Conservation (phyloP, 2,888 invertebrate species). For the Eilema sororculum region DNA sequence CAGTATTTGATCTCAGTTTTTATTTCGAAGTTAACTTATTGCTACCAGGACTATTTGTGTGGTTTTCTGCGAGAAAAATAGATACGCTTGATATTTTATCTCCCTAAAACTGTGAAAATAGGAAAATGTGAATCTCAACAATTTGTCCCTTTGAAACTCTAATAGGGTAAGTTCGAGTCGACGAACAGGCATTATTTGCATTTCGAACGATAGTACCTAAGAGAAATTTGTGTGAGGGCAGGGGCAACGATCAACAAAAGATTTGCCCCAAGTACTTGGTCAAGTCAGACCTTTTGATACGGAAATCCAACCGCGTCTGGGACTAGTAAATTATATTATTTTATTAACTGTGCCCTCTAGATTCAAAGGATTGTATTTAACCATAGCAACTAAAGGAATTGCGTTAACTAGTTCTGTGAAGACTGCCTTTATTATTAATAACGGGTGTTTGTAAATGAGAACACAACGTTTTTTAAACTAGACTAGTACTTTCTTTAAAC, state of each 20-base stretch:
- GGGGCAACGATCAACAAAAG: not conserved
- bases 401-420: not conserved
- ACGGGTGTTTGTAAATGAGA: no score
- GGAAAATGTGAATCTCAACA: not conserved
- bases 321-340: not conserved
- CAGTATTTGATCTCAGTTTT: not conserved
- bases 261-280: no score
- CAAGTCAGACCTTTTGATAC: not conserved
- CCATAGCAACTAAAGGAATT: not conserved
- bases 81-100: not conserved
- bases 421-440: no score
- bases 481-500: no score
- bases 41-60: no score
- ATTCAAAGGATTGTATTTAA: not conserved
- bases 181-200: not conserved
- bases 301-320: not conserved
- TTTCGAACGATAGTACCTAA: not conserved
- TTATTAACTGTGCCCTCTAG: not conserved
- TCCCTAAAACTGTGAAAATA: not conserved
- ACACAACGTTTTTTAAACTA: no score
- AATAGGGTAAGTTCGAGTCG: not conserved
- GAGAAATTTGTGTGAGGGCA: not conserved
- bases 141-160: constrained; percentile 2
- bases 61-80: no score
- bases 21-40: not conserved